Evolutionary conservation across 2,888 invertebrate species (phyloP).

Genomic region (Seira musarum): DNA sequence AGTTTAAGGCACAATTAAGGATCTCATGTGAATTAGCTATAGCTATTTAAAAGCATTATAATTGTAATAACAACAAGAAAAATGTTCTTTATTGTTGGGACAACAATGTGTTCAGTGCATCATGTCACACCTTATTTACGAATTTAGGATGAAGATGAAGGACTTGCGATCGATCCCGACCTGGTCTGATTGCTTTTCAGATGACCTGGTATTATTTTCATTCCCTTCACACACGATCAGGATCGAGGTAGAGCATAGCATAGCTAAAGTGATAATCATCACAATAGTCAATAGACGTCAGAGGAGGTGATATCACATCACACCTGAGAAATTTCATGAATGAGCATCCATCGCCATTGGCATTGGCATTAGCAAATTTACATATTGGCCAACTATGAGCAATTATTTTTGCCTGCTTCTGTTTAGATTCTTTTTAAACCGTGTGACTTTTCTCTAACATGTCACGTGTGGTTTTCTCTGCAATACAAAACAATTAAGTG

Average conservation of each 20-base stretch:
- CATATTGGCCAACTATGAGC: too few species aligned
- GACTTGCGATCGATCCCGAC: constrained; percentile 43
- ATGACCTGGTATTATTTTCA: constrained; percentile 69
- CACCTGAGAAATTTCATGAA: constrained; percentile 21
- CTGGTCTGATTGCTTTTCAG: constrained; percentile 64
- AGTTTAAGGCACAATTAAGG: too few species aligned
- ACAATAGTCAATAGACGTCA: too few species aligned
- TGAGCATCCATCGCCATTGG: background rate
- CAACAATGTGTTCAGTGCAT: constrained; percentile 24
- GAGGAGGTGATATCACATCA: constrained; percentile 55
- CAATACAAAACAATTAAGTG: constrained; percentile 18
- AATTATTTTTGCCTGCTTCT: too few species aligned
- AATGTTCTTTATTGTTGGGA: constrained; percentile 28
- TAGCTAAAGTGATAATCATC: background rate
- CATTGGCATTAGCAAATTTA: constrained; percentile 1
- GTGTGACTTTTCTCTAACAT: constrained; percentile 50
- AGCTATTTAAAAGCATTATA: too few species aligned
- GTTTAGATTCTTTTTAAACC: background rate
- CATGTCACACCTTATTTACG: constrained; percentile 43
- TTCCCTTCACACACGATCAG: constrained; percentile 67
- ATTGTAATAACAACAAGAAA: too few species aligned
- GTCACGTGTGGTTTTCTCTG: constrained; percentile 45
- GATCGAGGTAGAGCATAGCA: constrained; percentile 18
- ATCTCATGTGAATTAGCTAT: constrained; percentile 19
- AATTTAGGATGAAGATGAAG: background rate